Base-by-base conservation (phyloP, 1,140 invertebrate genomes). In the Bombus balteatus region DNA sequence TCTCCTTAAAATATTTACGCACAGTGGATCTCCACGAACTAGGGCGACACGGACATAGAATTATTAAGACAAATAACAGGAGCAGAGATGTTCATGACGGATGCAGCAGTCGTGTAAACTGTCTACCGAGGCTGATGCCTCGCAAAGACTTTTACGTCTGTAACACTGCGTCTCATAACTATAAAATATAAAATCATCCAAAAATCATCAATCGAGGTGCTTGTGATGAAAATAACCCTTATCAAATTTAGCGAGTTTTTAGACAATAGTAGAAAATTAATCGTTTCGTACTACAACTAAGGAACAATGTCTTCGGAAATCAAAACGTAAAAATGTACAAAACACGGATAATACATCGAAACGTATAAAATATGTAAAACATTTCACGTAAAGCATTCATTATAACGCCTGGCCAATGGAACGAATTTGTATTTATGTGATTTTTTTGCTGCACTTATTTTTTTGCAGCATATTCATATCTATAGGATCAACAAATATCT, bases 121-220 rank as follows among this genome's bases (percentile, higher is more conserved):
- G 72, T 72, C 82, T 72, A 39, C 25, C 25, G 70, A n/a, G 71
- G 73, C 70, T 28, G 71, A 3, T 79, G 78, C 77, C 66, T 74
- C 79, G 70, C 81, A 78, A 85, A 81, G 41, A 77, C 83, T 88
- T 78, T 66, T 88, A 75, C 84, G 66, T 28, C 18, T 43, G 72
- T 53, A 78, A 8, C n/a, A 32, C 2, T 15, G n/a, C n/a, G 13
- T 32, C 59, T 62, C 28, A 5, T 62, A n/a, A 62, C 18, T 53
- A 22, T 53, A 22, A 53, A 53, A 53, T 53, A 8, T 13, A 13
- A 62, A 62, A n/a, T 4, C 28, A 62, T 62, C 3, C 59, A n/a
- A 62, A 13, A n/a, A 4, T 62, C 28, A 13, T n/a, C 12, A n/a
- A 62, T 62, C 12, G 28, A n/a, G 59, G 1, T n/a, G 28, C 2